A percentile compares a stretch with the other conserved stretches of the same genome.
phyloP scores from a whole-genome alignment of 2,797 vertebrate species.

The Anomalospiza imberbis region DNA sequence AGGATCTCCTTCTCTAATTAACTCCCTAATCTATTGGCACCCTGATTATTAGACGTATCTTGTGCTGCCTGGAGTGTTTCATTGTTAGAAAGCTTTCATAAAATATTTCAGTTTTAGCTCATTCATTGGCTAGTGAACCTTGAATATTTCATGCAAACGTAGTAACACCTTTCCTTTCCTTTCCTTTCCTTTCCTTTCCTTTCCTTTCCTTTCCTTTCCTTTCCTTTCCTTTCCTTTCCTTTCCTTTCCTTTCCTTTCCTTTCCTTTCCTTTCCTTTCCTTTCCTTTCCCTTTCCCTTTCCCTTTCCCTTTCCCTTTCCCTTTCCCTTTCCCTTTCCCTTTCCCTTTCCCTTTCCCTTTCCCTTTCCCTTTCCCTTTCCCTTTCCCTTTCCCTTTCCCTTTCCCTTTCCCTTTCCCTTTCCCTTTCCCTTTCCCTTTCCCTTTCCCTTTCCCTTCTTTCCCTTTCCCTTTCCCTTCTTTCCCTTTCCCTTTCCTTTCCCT shows the following conservation, averaged over 20 bases:
- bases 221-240: too few species aligned
- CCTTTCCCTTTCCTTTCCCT: too few species aligned
- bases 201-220: too few species aligned
- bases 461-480: too few species aligned
- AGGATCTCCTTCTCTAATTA: constrained; percentile 10
- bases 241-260: background rate
- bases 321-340: background rate
- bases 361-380: too few species aligned
- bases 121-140: background rate
- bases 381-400: too few species aligned
- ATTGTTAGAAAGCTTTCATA: background rate
- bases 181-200: too few species aligned
- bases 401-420: background rate
- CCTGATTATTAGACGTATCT: background rate
- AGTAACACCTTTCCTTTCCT: background rate
- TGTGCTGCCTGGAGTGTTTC: background rate
- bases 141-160: background rate
- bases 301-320: too few species aligned
- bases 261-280: background rate
- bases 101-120: background rate
- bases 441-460: background rate
- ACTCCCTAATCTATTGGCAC: constrained; percentile 5
- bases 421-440: too few species aligned
- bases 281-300: background rate
- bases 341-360: too few species aligned